Conservation (phyloP, 2,797 vertebrate genomes). For the Borostomias antarcticus region DNA sequence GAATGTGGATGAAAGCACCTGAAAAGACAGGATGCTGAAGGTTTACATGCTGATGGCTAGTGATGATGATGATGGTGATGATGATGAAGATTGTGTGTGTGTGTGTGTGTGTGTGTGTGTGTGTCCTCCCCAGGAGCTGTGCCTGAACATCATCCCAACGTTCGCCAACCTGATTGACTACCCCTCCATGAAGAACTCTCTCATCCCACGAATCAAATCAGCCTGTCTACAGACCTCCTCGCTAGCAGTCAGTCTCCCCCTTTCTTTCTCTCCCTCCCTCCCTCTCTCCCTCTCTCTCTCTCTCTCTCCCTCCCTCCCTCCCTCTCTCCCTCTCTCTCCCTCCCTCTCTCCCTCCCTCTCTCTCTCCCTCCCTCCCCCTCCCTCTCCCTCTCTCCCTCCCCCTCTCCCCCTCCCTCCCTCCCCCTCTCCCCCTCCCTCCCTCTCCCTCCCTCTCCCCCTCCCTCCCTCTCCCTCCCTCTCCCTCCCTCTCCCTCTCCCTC, state of each 20-base stretch:
- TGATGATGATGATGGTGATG: neutral
- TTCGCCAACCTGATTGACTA: constrained; percentile 99
- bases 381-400: neutral
- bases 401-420: too few relatives aligned
- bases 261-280: too few relatives aligned
- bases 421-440: too few relatives aligned
- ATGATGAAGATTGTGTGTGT: neutral
- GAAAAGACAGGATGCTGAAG: neutral
- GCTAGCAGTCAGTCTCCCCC: constrained; percentile 87
- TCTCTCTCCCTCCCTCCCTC: neutral
- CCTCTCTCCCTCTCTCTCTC: neutral
- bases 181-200: constrained; percentile 98
- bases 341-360: neutral
- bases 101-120: constrained; percentile 6
- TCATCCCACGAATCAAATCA: constrained; percentile 96
- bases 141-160: constrained; percentile 97
- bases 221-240: constrained; percentile 97
- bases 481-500: too few relatives aligned
- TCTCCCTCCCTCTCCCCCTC: too few relatives aligned
- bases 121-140: constrained; percentile 85
- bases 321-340: neutral
- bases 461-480: too few relatives aligned
- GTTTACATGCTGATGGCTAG: neutral
- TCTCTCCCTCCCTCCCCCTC: neutral
- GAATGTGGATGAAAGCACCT: too few relatives aligned